A percentile compares a stretch with the other conserved stretches of the same genome.
Evolutionary conservation across 2,888 invertebrate genomes (phyloP).

Genomic region (Pomacea canaliculata): DNA sequence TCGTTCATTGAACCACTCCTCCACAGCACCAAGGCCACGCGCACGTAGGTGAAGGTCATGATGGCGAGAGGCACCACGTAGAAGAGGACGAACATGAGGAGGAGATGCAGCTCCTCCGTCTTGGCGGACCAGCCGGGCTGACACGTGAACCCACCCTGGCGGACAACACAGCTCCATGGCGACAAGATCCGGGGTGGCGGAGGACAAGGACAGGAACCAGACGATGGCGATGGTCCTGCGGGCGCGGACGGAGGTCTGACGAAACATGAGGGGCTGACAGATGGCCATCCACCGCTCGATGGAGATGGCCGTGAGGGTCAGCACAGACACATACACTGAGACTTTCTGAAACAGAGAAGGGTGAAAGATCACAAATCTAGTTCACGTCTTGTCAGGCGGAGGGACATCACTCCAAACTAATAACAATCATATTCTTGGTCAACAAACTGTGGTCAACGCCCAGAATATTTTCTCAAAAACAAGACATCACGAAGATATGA

Average conservation of each 20-base stretch:
- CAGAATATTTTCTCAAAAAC: too few relatives aligned
- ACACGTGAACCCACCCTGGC: conserved; percentile 21
- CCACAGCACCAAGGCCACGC: conserved; percentile 63
- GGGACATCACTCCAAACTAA: neutral
- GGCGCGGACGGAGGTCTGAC: conserved; percentile 85
- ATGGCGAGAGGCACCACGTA: conserved; percentile 60
- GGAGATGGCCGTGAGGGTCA: conserved; percentile 92
- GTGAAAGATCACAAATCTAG: neutral
- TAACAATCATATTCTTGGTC: neutral
- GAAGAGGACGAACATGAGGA: conserved; percentile 53
- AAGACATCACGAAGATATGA: too few relatives aligned
- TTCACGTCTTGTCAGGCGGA: neutral
- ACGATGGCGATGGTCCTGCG: conserved; percentile 85
- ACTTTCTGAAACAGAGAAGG: conserved; percentile 80
- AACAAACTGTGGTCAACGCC: too few relatives aligned
- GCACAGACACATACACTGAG: conserved; percentile 90
- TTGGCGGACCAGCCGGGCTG: conserved; percentile 36
- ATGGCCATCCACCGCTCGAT: conserved; percentile 96
- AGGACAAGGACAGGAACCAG: conserved; percentile 81
- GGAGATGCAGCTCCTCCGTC: conserved; percentile 45
- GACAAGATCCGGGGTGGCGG: conserved; percentile 55
- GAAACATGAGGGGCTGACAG: conserved; percentile 89
- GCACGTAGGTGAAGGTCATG: conserved; percentile 62
- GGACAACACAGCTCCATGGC: conserved; percentile 34
- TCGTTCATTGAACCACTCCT: conserved; percentile 33